Evolutionary conservation across 1,140 invertebrate species (phyloP), one percentile per base, ranked within the genome.

Genomic region (Vollenhovia emeryi): DNA sequence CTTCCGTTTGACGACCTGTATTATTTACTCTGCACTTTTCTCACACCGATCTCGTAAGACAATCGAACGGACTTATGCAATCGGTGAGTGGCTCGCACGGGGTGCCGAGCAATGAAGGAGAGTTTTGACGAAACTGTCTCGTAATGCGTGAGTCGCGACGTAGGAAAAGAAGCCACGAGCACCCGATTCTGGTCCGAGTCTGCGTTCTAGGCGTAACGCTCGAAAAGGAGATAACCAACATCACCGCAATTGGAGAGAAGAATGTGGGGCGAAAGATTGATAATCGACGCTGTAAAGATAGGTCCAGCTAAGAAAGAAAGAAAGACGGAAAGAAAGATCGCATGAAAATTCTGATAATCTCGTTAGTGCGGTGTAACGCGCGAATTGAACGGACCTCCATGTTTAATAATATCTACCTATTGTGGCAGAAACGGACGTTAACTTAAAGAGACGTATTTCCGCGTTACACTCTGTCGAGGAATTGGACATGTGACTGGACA

Each of bases 41-140:
- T 85, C 82, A 79, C 74, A 59, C 62, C 15, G 40, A n/a, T 50
- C 57, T 64, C 59, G 13, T 24, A 48, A 75, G 30, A 64, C 55
- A 69, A 48, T 62, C 21, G 52, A 71, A 36, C 45, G 21, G n/a
- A 9, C 2, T 88, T 88, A 60, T 21, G 86, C 68, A 87, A 88
- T 27, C 68, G 33, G 43, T 79, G 71, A 85, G 48, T 68, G 68
- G 59, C 85, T 88, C 87, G 82, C 62, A 80, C 82, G 73, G 73
- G 75, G 79, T 64, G 68, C 36, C 24, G 8, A 24, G 66, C 48
- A 78, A 78, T 24, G 48, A 64, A 40, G 59, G 43, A 82, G 68
- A 52, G 60, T 24, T 85, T n/a, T 85, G 66, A 75, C 15, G 68
- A 87, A 87, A 85, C 59, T 40, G 21, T n/a, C 52, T 79, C 75